Evolutionary conservation across 2,113 vertebrate genomes (phyloP), one percentile per base, ranked within the genome.

Genomic region (Ammodytes dubius): DNA sequence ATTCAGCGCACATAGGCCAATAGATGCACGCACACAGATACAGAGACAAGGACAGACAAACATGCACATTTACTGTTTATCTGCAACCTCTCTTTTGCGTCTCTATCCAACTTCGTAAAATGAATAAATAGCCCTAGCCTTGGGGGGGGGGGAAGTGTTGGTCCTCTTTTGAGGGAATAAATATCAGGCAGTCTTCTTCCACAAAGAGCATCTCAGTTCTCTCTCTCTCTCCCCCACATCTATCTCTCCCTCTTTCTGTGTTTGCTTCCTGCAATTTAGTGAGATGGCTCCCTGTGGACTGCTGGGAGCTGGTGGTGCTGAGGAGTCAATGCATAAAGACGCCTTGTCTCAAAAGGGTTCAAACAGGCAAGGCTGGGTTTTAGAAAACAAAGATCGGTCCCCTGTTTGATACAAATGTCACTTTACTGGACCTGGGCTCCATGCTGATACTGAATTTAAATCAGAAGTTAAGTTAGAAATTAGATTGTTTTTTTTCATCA

Each of bases 151-250:
- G 60, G 67, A 60, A 73, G n/a, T 27, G 17, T 35, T 43, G 69
- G 59, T 74, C 75, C 50, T 79, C 61, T 60, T 71, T 69, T 63
- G 54, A 42, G 73, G 81, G 80, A 86, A 88, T 84, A 89, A 87
- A 87, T 81, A 88, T 88, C 56, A 86, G 79, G 43, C 54, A 11
- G 74, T 59, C 81, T 65, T 84, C 67, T 67, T 70, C 19, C 66
- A 92, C 92, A 93, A 92, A 92, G 87, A 79, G 76, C 66, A 84
- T 75, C 88, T 88, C 86, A 90, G 89, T 89, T 90, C 81, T 82
- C 85, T 6, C 74, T 67, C 58, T 42, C 75, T 11, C 65, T 59
- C 72, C 70, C 69, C 58, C 67, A 58, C 76, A 73, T 85, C 72
- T 69, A 71, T 85, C 67, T 68, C 75, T 84, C 70, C 15, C 64